Percentiles rank a stretch among this genome's conserved stretches.
These are phyloP conservation scores for Synanthedon vespiformis DNA, from an alignment of 2,888 invertebrate species.

Conservation along the genomic window DNA sequence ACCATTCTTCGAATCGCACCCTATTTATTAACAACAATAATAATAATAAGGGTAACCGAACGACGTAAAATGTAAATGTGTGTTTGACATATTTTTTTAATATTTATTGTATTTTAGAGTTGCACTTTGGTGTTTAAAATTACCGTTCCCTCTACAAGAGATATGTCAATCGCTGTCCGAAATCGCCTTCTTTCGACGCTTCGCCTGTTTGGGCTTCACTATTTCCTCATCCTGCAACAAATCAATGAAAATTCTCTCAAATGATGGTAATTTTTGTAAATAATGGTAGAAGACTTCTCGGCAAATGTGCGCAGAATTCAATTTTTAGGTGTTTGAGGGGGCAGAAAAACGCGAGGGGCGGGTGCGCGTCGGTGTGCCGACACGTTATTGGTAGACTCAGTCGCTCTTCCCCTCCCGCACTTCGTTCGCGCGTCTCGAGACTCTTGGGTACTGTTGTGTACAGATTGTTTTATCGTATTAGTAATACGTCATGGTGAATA, in stretches of 20 bases:
- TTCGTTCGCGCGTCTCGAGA: too few relatives aligned
- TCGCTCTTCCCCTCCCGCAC: too few relatives aligned
- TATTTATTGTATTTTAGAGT: slow-evolving; percentile 62
- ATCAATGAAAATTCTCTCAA: neutral
- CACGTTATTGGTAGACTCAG: too few relatives aligned
- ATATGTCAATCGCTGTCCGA: slow-evolving; percentile 92
- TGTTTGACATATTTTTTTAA: slow-evolving; percentile 26
- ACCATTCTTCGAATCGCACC: slow-evolving; percentile 56
- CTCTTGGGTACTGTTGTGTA: too few relatives aligned
- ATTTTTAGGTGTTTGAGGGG: too few relatives aligned
- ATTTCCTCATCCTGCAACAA: slow-evolving; percentile 86
- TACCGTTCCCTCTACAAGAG: slow-evolving; percentile 45
- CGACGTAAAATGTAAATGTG: slow-evolving; percentile 20
- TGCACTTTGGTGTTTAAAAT: slow-evolving; percentile 67
- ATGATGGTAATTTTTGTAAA: too few relatives aligned
- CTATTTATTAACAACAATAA: slow-evolving; percentile 29
- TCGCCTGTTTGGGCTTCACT: slow-evolving; percentile 90
- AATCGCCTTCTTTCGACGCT: slow-evolving; percentile 91
- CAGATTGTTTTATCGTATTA: too few relatives aligned
- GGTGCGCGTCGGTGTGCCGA: too few relatives aligned
- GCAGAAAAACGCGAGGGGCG: too few relatives aligned
- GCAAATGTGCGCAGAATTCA: too few relatives aligned
- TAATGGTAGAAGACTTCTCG: too few relatives aligned
- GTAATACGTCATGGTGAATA: too few relatives aligned
- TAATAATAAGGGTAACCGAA: slow-evolving; percentile 18